A percentile compares a stretch with the other conserved stretches of the same genome.
Conservation (phyloP, 2,113 vertebrate genomes). For the Paramormyrops kingsleyae region DNA sequence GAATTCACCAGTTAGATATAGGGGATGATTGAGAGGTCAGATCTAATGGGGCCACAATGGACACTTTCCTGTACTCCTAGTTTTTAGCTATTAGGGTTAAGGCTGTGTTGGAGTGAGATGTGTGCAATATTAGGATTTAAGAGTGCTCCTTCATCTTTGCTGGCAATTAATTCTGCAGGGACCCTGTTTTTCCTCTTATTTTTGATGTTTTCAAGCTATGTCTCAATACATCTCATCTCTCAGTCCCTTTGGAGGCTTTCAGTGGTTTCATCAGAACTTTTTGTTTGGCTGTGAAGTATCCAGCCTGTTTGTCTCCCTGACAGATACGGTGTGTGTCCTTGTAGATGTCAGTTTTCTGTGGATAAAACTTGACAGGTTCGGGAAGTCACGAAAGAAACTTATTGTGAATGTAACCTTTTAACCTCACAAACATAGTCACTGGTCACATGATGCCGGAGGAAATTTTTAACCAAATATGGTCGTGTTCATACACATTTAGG, state of each 20-base stretch:
- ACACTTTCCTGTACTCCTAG: not conserved
- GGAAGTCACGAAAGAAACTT: not conserved
- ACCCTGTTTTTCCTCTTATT: not conserved
- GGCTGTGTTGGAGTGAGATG: not conserved
- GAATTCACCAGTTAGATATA: not conserved
- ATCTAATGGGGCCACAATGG: not conserved
- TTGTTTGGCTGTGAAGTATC: not conserved
- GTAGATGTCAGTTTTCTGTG: not conserved
- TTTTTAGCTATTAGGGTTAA: not conserved
- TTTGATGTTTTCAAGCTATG: not conserved
- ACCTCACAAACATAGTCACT: not conserved
- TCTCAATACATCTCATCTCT: not conserved
- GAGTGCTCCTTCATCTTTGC: not conserved
- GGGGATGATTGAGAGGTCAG: not conserved
- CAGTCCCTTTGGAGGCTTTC: not conserved
- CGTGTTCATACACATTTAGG: conserved; percentile 54
- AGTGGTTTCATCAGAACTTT: not conserved
- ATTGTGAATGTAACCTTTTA: not conserved
- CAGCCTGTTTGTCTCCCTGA: not conserved
- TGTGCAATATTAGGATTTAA: not conserved
- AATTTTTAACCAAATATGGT: not conserved
- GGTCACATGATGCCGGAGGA: not conserved
- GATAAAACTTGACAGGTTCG: not conserved
- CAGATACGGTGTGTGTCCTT: not conserved
- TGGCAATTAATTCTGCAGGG: not conserved